Conservation (phyloP, 2,113 vertebrate species). For the Dasypus novemcinctus region DNA sequence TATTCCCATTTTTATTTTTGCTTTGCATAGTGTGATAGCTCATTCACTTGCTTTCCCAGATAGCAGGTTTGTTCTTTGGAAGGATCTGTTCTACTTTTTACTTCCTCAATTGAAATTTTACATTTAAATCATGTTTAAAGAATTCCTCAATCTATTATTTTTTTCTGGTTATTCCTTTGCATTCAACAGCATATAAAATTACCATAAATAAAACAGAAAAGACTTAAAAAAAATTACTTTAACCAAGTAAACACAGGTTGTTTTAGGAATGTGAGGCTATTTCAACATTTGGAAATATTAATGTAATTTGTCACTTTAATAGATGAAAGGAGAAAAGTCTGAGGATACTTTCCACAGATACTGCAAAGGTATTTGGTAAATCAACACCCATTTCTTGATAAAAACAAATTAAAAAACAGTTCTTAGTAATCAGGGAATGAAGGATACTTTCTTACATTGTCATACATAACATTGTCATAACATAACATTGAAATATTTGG, state of each 20-base stretch:
- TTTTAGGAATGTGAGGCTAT: conserved; percentile 17
- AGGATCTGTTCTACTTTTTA: conserved; percentile 12
- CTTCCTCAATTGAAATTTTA: conserved; percentile 37
- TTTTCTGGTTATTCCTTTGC: conserved; percentile 24
- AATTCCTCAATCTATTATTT: conserved; percentile 33
- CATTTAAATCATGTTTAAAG: conserved; percentile 44
- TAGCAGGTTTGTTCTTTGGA: conserved; percentile 14
- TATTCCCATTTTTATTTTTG: conserved; percentile 35
- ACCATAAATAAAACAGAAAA: too few relatives aligned
- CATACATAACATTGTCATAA: conserved; percentile 6
- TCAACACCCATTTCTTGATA: neutral
- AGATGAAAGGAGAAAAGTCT: neutral
- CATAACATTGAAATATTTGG: conserved; percentile 27
- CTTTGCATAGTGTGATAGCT: neutral
- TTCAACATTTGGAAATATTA: conserved; percentile 16
- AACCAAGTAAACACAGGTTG: neutral
- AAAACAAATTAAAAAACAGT: neutral
- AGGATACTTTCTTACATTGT: neutral
- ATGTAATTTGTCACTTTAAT: neutral
- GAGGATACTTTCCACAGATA: neutral
- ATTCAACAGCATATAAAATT: neutral
- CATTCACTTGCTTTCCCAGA: conserved; percentile 1
- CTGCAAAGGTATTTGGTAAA: conserved; percentile 34
- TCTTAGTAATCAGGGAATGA: conserved; percentile 34
- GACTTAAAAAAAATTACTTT: neutral